Conservation (phyloP, 2,888 invertebrate genomes). For the Auanema freiburgensis region DNA sequence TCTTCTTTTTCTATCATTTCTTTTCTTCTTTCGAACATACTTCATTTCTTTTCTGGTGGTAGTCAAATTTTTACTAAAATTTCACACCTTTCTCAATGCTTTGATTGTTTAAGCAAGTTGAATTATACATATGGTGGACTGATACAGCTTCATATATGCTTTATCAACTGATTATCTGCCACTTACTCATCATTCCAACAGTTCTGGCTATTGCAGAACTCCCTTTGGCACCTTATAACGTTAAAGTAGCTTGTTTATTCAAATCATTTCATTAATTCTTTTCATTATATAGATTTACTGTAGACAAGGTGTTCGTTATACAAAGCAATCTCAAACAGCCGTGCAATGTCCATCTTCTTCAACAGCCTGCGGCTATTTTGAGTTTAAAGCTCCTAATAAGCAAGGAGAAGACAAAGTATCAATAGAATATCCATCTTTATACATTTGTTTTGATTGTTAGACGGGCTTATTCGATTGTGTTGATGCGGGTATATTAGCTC, state of each 20-base stretch:
- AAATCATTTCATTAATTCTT: neutral
- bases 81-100: no score
- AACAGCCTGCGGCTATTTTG: conserved; percentile 43
- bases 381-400: conserved; percentile 23
- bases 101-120: no score
- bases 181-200: no score
- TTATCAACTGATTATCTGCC: neutral
- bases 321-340: conserved; percentile 30
- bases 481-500: conserved; percentile 34
- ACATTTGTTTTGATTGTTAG: conserved; percentile 19
- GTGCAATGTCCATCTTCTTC: conserved; percentile 41
- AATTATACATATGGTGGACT: neutral
- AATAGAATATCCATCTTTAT: neutral
- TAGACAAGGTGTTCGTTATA: conserved; percentile 37
- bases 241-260: conserved; percentile 28
- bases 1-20: no score
- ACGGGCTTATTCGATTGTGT: conserved; percentile 45
- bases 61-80: no score
- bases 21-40: no score
- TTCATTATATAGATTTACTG: conserved; percentile 38
- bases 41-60: no score
- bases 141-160: conserved; percentile 1
- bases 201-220: conserved; percentile 18
- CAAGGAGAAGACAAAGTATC: conserved; percentile 15
- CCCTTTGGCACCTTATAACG: conserved; percentile 48